Percentiles rank a stretch among this genome's conserved stretches.
Evolutionary conservation across 2,888 invertebrate species (phyloP).

Genomic region (Magallana nippona): DNA sequence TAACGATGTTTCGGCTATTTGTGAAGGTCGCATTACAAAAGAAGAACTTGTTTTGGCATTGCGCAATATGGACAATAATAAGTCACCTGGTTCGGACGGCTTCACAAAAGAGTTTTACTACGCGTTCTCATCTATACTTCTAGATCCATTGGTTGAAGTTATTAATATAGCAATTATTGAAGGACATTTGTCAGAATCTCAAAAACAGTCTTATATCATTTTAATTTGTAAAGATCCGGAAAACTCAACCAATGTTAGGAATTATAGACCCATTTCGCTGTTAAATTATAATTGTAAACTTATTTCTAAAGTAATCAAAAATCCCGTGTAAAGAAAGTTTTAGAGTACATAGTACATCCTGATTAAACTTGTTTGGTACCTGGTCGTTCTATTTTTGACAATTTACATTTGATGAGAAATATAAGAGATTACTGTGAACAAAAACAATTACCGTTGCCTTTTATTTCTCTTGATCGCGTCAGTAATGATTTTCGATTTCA

Average conservation of each 20-base stretch:
- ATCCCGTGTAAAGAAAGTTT: conserved; percentile 50
- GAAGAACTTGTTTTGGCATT: conserved; percentile 42
- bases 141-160: conserved; percentile 42
- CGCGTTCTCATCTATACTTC: conserved; percentile 48
- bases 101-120: conserved; percentile 56
- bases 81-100: conserved; percentile 59
- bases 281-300: conserved; percentile 60
- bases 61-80: conserved; percentile 50
- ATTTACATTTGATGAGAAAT: conserved; percentile 55
- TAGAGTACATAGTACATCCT: conserved; percentile 50
- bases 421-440: no score
- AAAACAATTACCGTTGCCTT: no score
- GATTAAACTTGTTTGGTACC: conserved; percentile 60
- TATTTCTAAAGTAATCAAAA: conserved; percentile 56
- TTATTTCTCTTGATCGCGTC: no score
- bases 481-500: no score
- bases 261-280: no score
- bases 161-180: conserved; percentile 40
- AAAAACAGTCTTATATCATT: conserved; percentile 49
- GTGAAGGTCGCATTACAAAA: conserved; percentile 45
- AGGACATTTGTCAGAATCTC: conserved; percentile 45
- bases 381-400: conserved; percentile 60
- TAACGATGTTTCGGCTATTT: neutral
- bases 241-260: no score
- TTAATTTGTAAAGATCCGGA: no score